A percentile compares a stretch with the other conserved stretches of the same genome.
Conservation (phyloP, 2,797 vertebrate genomes). For the Podarcis lilfordi region DNA sequence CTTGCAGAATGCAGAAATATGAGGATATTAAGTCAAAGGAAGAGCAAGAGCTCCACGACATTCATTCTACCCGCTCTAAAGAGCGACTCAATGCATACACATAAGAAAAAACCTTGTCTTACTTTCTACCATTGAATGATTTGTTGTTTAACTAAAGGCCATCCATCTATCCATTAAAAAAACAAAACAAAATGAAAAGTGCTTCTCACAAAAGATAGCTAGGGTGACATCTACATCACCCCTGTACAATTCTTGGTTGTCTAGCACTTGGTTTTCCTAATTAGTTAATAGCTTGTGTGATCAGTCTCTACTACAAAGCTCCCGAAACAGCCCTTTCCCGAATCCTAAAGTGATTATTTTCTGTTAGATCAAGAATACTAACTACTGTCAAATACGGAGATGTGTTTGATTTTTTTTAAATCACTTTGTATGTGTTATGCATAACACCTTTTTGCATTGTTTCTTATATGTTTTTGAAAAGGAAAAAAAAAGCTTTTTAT, state of each 20-base stretch:
- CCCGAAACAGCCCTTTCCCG: conserved; percentile 73
- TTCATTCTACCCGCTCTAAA: conserved; percentile 99
- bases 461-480: conserved; percentile 84
- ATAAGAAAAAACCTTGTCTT: conserved; percentile 80
- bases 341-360: conserved; percentile 73
- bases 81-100: conserved; percentile 98
- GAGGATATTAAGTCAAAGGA: conserved; percentile 99
- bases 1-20: conserved; percentile 99
- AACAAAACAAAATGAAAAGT: conserved; percentile 74
- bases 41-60: conserved; percentile 98
- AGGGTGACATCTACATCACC: conserved; percentile 75
- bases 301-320: conserved; percentile 79
- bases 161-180: conserved; percentile 78
- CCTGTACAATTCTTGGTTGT: conserved; percentile 74
- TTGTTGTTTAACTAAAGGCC: conserved; percentile 81
- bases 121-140: conserved; percentile 74
- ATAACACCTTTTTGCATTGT: conserved; percentile 82
- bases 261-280: conserved; percentile 78
- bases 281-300: conserved; percentile 76
- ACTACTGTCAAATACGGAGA: conserved; percentile 74
- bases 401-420: conserved; percentile 79
- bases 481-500: conserved; percentile 82
- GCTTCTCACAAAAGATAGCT: conserved; percentile 80
- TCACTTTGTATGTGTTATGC: conserved; percentile 79
- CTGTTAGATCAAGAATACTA: conserved; percentile 74